These are phyloP conservation scores for Cricetomys ansorgei DNA, from an alignment of 2,113 vertebrate genomes.

Conservation along the genomic window DNA sequence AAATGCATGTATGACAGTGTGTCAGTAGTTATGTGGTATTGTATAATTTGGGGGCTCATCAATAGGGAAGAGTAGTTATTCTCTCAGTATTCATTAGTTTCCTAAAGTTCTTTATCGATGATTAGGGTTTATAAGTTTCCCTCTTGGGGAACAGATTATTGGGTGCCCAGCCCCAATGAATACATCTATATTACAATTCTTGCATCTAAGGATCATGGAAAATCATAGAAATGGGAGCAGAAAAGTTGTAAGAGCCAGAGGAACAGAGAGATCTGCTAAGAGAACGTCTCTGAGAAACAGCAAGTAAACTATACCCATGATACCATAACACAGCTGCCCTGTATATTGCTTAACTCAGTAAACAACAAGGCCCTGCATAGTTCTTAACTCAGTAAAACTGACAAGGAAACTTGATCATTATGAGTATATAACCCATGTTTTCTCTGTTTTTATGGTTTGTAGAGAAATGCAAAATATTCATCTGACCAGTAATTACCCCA, in stretches of 20 bases:
- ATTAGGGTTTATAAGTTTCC: background rate
- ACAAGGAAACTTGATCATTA: background rate
- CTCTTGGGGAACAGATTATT: background rate
- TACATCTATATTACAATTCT: background rate
- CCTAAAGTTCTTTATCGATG: background rate
- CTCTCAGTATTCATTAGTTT: background rate
- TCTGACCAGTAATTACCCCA: background rate
- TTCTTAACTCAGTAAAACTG: background rate
- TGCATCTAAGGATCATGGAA: background rate
- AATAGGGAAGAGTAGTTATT: background rate
- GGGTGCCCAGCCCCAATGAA: background rate
- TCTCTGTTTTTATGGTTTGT: background rate
- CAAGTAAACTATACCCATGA: background rate
- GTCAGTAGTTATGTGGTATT: background rate
- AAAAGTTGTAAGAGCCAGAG: background rate
- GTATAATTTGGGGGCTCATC: background rate
- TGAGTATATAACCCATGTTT: background rate
- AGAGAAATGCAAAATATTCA: constrained; percentile 2
- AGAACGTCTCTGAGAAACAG: background rate
- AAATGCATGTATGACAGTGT: background rate
- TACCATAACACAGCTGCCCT: background rate
- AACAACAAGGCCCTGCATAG: background rate
- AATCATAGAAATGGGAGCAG: background rate
- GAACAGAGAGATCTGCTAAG: background rate
- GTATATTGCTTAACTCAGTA: background rate